phyloP scores from a whole-genome alignment of 1,140 invertebrate genomes.

The Macrostomum lignano region DNA sequence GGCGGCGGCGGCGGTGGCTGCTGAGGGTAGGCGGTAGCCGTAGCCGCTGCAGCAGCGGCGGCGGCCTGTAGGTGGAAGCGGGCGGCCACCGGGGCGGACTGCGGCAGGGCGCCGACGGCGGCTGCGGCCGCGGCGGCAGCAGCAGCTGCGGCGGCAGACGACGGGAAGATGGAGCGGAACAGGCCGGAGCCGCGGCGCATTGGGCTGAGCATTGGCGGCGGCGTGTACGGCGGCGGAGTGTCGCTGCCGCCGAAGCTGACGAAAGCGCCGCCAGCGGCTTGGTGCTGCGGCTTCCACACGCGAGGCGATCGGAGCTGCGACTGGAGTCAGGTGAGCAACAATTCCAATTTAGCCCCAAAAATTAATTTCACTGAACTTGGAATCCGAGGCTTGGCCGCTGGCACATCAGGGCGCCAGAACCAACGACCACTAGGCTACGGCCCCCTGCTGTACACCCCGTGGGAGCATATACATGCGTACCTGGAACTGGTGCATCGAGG shows the following conservation, averaged over 20 bases:
- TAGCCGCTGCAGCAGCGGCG: not conserved
- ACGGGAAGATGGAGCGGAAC: conserved; percentile 33
- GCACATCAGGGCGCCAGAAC: too few relatives aligned
- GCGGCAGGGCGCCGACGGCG: conserved; percentile 1
- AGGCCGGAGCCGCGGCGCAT: conserved; percentile 53
- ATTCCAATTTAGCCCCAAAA: too few relatives aligned
- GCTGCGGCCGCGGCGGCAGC: conserved; percentile 11
- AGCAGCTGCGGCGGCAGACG: conserved; percentile 12
- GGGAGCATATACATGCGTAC: too few relatives aligned
- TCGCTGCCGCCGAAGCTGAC: conserved; percentile 13
- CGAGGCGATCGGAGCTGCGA: conserved; percentile 32
- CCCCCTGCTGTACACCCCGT: too few relatives aligned
- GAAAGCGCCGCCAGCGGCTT: not conserved
- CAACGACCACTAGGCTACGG: too few relatives aligned
- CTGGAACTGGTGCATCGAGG: too few relatives aligned
- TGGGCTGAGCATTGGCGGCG: conserved; percentile 64
- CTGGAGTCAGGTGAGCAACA: conserved; percentile 14
- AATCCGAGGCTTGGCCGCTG: too few relatives aligned
- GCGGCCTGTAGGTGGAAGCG: not conserved
- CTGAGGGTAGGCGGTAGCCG: not conserved
- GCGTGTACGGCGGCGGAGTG: conserved; percentile 43
- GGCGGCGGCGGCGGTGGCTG: not conserved
- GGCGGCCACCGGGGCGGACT: conserved; percentile 5
- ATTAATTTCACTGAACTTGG: too few relatives aligned
- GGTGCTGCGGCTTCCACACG: too few relatives aligned